phyloP scores from a whole-genome alignment of 2,113 vertebrate species.

The Xiphorhynchus elegans region DNA sequence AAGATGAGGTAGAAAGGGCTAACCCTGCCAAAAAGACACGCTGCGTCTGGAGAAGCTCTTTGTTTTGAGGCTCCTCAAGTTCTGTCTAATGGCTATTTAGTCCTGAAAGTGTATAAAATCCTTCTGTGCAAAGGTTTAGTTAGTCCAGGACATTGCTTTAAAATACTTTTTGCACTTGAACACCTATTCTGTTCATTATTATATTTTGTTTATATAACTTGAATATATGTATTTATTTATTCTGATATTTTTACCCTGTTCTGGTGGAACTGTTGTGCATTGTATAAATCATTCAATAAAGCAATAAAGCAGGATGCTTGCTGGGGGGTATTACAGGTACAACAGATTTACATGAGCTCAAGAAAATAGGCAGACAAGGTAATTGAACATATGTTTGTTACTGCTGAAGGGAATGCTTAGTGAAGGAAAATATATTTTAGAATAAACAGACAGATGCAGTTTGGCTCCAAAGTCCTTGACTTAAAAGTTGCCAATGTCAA shows the following conservation, averaged over 20 bases:
- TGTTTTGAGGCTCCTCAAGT: neutral
- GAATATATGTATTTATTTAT: neutral
- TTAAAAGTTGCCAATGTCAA: neutral
- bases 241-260: neutral
- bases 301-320: neutral
- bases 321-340: neutral
- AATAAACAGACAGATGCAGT: neutral
- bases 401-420: neutral
- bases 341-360: neutral
- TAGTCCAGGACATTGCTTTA: neutral
- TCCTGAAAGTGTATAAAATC: neutral
- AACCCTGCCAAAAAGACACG: accelerated
- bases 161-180: neutral
- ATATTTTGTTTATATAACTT: neutral
- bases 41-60: accelerated
- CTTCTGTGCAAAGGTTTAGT: neutral
- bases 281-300: neutral
- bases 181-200: neutral
- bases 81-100: neutral
- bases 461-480: neutral
- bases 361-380: neutral
- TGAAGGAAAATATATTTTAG: neutral
- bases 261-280: neutral
- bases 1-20: neutral
- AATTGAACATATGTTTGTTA: neutral